phyloP scores from a whole-genome alignment of 2,888 invertebrate species.

The Leptinotarsa haldemani region DNA sequence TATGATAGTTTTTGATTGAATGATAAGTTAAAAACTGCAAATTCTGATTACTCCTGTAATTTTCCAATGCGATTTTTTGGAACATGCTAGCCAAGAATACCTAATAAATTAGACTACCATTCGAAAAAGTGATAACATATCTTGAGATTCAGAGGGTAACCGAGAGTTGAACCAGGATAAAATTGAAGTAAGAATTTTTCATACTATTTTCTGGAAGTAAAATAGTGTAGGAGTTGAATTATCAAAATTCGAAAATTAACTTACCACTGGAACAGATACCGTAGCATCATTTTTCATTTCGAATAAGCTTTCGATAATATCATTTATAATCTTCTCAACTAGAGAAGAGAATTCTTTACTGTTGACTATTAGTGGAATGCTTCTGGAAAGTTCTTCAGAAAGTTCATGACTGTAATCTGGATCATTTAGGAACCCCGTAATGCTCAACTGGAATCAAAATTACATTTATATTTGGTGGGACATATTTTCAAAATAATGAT shows the following conservation, averaged over 20 bases:
- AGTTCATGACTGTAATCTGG: neutral
- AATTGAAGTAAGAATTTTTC: too few relatives aligned
- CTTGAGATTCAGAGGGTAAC: too few relatives aligned
- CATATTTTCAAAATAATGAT: neutral
- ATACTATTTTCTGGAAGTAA: too few relatives aligned
- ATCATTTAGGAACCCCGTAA: conserved; percentile 21
- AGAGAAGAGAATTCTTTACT: neutral
- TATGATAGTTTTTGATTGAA: too few relatives aligned
- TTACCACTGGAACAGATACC: neutral
- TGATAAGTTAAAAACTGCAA: too few relatives aligned
- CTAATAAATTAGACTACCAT: too few relatives aligned
- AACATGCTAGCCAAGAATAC: too few relatives aligned
- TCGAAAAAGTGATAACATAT: too few relatives aligned
- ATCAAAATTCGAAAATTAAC: neutral
- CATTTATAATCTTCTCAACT: neutral
- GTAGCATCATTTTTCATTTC: neutral
- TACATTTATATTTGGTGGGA: neutral
- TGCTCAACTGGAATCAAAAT: neutral
- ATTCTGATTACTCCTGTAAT: too few relatives aligned
- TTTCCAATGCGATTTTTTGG: too few relatives aligned
- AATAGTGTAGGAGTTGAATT: too few relatives aligned
- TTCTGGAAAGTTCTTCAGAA: neutral
- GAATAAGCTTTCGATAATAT: neutral
- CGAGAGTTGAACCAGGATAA: too few relatives aligned
- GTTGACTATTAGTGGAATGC: neutral